A percentile compares a stretch with the other conserved stretches of the same genome.
Conservation (phyloP, 1,140 invertebrate genomes). For the Bombus confusus region DNA sequence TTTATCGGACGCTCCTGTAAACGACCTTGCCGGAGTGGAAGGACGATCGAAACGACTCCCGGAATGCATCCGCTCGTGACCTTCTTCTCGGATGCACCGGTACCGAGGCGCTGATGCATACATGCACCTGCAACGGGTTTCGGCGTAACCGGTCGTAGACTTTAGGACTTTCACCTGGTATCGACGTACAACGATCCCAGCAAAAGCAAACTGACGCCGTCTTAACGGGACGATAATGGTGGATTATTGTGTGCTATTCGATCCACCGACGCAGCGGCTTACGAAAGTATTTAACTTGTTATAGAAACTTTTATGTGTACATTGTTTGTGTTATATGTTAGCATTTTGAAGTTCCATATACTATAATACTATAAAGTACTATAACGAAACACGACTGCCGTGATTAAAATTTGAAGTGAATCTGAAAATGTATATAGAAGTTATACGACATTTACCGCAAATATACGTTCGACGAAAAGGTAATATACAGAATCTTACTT, state of each 20-base stretch:
- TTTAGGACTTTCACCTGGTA: conserved; percentile 60
- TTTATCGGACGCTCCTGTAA: conserved; percentile 52
- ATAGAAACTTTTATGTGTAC: neutral
- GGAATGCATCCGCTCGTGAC: conserved; percentile 61
- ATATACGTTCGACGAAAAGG: neutral
- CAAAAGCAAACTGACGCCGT: conserved; percentile 29
- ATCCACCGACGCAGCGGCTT: neutral
- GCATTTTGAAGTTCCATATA: no score
- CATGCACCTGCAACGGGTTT: conserved; percentile 62
- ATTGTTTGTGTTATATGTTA: neutral
- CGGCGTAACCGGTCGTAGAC: conserved; percentile 62
- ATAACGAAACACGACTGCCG: neutral
- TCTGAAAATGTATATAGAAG: neutral
- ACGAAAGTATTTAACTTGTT: neutral
- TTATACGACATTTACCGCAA: neutral
- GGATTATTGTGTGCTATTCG: conserved; percentile 4
- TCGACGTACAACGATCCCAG: conserved; percentile 51
- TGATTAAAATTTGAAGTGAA: neutral
- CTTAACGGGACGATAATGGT: conserved; percentile 46
- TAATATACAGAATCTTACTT: no score
- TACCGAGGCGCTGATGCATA: conserved; percentile 55
- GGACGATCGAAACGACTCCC: conserved; percentile 58
- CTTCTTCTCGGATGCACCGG: conserved; percentile 57
- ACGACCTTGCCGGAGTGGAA: conserved; percentile 57
- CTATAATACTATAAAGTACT: neutral